phyloP scores from a whole-genome alignment of 2,113 vertebrate genomes.

The Zootoca vivipara region DNA sequence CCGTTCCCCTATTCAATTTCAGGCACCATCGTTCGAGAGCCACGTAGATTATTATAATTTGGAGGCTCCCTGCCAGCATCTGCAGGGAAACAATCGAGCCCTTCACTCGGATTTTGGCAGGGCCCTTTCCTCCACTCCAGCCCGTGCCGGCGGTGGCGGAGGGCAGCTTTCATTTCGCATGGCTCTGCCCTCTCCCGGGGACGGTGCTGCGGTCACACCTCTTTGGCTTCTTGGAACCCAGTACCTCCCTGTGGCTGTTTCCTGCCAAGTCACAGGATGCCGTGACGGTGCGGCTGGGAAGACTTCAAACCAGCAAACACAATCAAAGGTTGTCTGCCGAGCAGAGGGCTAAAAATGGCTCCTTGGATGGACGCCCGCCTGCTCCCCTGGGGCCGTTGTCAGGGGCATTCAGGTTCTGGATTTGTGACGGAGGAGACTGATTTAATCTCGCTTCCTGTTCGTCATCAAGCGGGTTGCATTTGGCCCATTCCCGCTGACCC shows the following conservation, averaged over 20 bases:
- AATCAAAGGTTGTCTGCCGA: constrained; percentile 67
- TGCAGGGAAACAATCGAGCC: background rate
- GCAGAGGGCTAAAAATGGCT: constrained; percentile 66
- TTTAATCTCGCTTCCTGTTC: constrained; percentile 65
- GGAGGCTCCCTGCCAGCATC: background rate
- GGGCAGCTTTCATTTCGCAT: background rate
- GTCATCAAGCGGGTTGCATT: background rate
- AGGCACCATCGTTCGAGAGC: background rate
- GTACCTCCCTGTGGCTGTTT: constrained; percentile 36
- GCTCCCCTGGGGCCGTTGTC: constrained; percentile 53
- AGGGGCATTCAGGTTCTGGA: constrained; percentile 35
- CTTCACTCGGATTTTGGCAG: constrained; percentile 6
- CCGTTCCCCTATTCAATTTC: background rate
- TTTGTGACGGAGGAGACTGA: constrained; percentile 53
- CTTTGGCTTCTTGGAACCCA: constrained; percentile 30
- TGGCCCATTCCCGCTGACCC: background rate
- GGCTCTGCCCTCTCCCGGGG: constrained; percentile 8
- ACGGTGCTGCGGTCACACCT: constrained; percentile 49
- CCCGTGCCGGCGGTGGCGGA: background rate
- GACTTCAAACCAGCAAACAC: constrained; percentile 66
- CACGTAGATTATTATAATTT: background rate
- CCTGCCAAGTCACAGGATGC: constrained; percentile 71
- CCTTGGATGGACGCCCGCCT: constrained; percentile 55
- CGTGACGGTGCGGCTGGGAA: constrained; percentile 60
- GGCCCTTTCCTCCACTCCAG: background rate